Conservation (phyloP, 2,888 invertebrate species). For the Drosophila picticornis region DNA sequence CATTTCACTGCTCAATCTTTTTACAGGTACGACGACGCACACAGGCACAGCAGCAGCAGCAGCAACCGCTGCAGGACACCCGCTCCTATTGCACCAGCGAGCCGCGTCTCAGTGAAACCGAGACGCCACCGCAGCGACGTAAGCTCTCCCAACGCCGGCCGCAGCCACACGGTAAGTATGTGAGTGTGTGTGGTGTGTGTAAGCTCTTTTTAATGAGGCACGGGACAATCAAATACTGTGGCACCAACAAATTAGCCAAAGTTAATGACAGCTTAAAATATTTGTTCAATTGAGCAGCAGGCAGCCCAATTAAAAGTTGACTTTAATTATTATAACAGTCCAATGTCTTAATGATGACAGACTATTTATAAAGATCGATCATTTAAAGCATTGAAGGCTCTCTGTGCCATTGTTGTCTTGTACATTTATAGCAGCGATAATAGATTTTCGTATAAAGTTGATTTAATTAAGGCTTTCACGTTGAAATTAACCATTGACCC, state of each 20-base stretch:
- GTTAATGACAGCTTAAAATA: conserved; percentile 55
- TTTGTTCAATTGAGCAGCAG: conserved; percentile 61
- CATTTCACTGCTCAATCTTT: background rate
- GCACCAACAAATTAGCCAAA: conserved; percentile 71
- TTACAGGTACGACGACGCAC: conserved; percentile 83
- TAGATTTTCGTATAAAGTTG: conserved; percentile 29
- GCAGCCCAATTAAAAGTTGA: conserved; percentile 40
- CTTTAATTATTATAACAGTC: conserved; percentile 42
- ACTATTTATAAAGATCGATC: conserved; percentile 3
- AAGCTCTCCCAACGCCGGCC: conserved; percentile 85
- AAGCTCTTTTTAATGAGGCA: conserved; percentile 51
- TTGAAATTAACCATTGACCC: conserved; percentile 62
- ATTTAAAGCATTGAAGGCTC: background rate
- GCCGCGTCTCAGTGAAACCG: conserved; percentile 87
- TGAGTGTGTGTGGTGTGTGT: background rate
- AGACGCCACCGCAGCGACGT: conserved; percentile 87
- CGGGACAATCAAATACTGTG: conserved; percentile 52
- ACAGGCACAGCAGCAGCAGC: conserved; percentile 82
- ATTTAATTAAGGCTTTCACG: conserved; percentile 52
- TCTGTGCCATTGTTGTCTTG: background rate
- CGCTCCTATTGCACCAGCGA: conserved; percentile 88
- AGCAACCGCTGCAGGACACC: conserved; percentile 83
- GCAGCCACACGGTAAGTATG: conserved; percentile 82
- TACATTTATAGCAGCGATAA: conserved; percentile 2
- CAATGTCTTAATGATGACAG: conserved; percentile 1